Percentiles rank a stretch among this genome's conserved stretches.
Evolutionary conservation across 2,113 vertebrate genomes (phyloP).

Genomic region (Catagonus wagneri): DNA sequence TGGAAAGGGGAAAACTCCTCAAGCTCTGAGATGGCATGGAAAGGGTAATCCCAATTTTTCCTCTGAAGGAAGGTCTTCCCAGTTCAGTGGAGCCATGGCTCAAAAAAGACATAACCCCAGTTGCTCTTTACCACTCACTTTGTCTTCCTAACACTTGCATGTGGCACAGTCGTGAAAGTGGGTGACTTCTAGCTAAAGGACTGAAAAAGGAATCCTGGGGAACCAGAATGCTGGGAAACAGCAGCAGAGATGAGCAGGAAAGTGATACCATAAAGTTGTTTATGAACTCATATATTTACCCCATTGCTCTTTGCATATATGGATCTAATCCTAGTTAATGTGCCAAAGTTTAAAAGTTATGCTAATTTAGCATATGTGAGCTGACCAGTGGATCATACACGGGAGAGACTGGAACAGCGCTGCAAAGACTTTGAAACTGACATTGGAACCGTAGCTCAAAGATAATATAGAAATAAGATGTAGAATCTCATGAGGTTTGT

Average conservation of each 20-base stretch:
- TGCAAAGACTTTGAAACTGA: neutral
- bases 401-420: neutral
- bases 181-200: neutral
- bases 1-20: neutral
- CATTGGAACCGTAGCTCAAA: neutral
- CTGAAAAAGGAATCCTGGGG: neutral
- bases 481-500: neutral
- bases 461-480: neutral
- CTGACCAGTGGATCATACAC: neutral
- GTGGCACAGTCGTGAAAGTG: neutral
- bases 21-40: neutral
- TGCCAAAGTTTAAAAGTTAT: neutral
- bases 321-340: neutral
- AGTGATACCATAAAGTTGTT: neutral
- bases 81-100: neutral
- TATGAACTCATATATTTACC: neutral
- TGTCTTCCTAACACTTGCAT: neutral
- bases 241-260: neutral
- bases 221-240: neutral
- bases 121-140: neutral
- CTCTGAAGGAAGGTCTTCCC: neutral
- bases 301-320: neutral
- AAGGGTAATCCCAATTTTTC: neutral
- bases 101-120: neutral
- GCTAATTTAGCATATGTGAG: neutral